Conservation (phyloP, 2,888 invertebrate species). For the Drosophila macrospina region DNA sequence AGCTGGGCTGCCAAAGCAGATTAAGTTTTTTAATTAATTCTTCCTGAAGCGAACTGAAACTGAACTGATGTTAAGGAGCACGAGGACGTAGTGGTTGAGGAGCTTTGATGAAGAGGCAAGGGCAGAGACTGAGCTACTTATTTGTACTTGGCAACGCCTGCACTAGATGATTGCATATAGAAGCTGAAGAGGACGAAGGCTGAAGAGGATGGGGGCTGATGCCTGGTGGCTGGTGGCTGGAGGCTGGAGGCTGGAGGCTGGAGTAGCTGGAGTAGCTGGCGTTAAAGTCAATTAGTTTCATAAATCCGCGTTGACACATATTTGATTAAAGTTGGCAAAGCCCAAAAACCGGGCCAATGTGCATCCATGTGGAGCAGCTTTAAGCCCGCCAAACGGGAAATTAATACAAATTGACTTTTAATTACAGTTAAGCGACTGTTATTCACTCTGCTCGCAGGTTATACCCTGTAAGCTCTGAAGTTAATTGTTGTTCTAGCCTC, state of each 20-base stretch:
- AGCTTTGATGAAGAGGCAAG: neutral
- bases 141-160: conserved; percentile 21
- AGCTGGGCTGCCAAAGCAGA: conserved; percentile 56
- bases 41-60: conserved; percentile 38
- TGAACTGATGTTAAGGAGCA: conserved; percentile 22
- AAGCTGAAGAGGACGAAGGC: neutral
- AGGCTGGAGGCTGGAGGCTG: neutral
- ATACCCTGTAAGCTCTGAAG: too few relatives aligned
- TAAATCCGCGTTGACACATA: conserved; percentile 73
- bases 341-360: conserved; percentile 29
- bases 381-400: conserved; percentile 22
- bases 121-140: conserved; percentile 30
- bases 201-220: neutral
- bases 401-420: conserved; percentile 56
- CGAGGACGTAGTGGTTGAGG: neutral
- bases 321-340: conserved; percentile 65
- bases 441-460: conserved; percentile 9
- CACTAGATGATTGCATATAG: neutral
- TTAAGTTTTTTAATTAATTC: conserved; percentile 78
- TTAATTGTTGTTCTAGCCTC: too few relatives aligned
- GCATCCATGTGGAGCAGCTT: conserved; percentile 2
- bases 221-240: neutral
- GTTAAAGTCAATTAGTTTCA: conserved; percentile 74
- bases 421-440: conserved; percentile 40
- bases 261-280: conserved; percentile 11